phyloP scores from a whole-genome alignment of 2,888 invertebrate genomes.

The Pseudolycoriella hygida region DNA sequence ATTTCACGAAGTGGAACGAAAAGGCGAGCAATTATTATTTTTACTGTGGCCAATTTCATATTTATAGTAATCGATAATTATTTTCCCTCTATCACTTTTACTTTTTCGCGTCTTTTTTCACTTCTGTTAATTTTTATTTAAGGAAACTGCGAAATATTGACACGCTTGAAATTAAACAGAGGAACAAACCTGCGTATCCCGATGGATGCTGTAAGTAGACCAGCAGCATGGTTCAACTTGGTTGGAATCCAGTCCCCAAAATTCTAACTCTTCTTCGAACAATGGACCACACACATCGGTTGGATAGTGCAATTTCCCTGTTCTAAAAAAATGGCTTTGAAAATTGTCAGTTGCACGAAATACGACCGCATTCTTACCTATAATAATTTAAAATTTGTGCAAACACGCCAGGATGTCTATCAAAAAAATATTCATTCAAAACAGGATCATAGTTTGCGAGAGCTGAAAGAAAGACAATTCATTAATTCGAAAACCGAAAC shows the following conservation, averaged over 20 bases:
- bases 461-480: too few species aligned
- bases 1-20: too few species aligned
- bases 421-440: slow-evolving; percentile 99
- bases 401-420: slow-evolving; percentile 90
- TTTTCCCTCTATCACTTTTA: too few species aligned
- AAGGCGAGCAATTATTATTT: too few species aligned
- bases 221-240: slow-evolving; percentile 99
- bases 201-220: slow-evolving; percentile 69
- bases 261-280: slow-evolving; percentile 97
- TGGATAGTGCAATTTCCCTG: slow-evolving; percentile 96
- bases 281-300: slow-evolving; percentile 98
- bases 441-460: slow-evolving; percentile 98
- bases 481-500: too few species aligned
- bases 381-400: slow-evolving; percentile 96
- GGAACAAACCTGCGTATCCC: slow-evolving; percentile 48
- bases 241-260: slow-evolving; percentile 98
- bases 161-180: too few species aligned
- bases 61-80: too few species aligned
- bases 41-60: too few species aligned
- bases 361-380: slow-evolving; percentile 33
- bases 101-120: too few species aligned
- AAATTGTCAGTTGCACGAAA: not conserved
- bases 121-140: too few species aligned
- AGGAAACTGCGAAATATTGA: too few species aligned
- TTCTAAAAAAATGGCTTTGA: slow-evolving; percentile 34